Base-by-base conservation (phyloP, 2,888 invertebrate species). In the Morinoia aosen region DNA sequence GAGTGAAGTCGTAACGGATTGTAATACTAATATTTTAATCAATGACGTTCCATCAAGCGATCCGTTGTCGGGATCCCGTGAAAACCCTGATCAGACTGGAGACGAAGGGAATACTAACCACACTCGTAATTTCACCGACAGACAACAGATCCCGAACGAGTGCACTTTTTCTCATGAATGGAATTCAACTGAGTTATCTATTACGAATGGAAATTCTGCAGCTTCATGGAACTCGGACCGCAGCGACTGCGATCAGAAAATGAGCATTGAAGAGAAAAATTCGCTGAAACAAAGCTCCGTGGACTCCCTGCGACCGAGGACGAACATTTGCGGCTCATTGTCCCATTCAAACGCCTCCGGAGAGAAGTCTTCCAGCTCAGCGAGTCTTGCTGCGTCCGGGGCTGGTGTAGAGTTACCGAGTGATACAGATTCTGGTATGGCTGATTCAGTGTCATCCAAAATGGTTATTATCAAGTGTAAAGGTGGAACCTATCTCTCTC, bases 391-490 rank as follows among this genome's bases (percentile, higher is more conserved):
- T 19, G 40, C n/a, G n/a, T 95, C 95, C 12, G 40, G 39, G 16
- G 58, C 64, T n/a, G 95, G 95, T n/a, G 64, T 39, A 39, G 95
- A 93, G 57, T 39, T 94, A 25, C 95, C 88, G 64, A 96, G 95
- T 40, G 96, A 96, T n/a, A 95, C 95, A 90, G 96, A 96, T 95
- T 96, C 96, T 33, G 96, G 96, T n/a, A 93, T 96, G 91, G 96
- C 96, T 76, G 94, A 76, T 16, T 95, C 96, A 14, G 95, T 96
- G n/a, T 95, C 96, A 40, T 96, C 96, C 76, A 96, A 96, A 88
- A 96, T 96, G 96, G 96, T 96, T 76, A 95, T 96, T 61, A 96
- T 96, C 95, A 96, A 95, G 76, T 96, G 96, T 95, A 96, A 96
- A 95, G 96, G 96, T 39, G 96, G 96, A 2, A 96, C 95, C 58